Conservation (phyloP, 1,140 invertebrate species). For the Paramacrobiotus metropolitanus region DNA sequence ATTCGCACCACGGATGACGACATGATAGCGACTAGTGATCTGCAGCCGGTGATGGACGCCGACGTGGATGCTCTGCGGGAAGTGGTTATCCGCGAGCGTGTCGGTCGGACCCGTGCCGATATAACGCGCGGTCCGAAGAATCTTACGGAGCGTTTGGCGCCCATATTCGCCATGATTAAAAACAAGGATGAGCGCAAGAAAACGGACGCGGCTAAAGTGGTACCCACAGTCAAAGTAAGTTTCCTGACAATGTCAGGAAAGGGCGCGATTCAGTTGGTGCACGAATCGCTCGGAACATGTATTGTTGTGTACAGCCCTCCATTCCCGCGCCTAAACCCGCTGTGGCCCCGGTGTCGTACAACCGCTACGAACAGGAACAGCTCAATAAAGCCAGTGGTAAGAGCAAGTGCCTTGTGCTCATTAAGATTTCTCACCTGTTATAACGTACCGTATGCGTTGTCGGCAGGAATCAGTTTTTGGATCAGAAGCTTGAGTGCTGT, state of each 20-base stretch:
- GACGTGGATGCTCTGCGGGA: neutral
- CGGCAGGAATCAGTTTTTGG: no score
- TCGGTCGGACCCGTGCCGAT: neutral
- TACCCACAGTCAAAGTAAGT: no score
- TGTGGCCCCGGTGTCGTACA: constrained; percentile 51
- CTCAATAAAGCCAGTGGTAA: constrained; percentile 45
- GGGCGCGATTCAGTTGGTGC: neutral
- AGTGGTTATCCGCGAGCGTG: neutral
- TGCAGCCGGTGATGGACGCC: neutral
- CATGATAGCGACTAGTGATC: neutral
- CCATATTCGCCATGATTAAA: constrained; percentile 2
- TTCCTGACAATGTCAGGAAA: neutral
- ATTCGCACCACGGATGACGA: constrained; percentile 34
- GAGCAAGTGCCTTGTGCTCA: constrained; percentile 5
- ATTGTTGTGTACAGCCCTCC: neutral
- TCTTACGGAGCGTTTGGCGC: neutral
- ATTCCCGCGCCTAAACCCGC: constrained; percentile 35
- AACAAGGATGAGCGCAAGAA: neutral
- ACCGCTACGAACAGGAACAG: constrained; percentile 93
- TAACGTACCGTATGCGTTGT: no score
- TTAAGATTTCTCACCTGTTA: constrained; percentile 9
- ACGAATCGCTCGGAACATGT: neutral
- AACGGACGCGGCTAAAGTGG: neutral
- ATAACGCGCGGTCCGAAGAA: neutral
- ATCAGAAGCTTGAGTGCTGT: no score